Evolutionary conservation across 2,888 invertebrate genomes (phyloP).

Genomic region (Pyrgus malvae): DNA sequence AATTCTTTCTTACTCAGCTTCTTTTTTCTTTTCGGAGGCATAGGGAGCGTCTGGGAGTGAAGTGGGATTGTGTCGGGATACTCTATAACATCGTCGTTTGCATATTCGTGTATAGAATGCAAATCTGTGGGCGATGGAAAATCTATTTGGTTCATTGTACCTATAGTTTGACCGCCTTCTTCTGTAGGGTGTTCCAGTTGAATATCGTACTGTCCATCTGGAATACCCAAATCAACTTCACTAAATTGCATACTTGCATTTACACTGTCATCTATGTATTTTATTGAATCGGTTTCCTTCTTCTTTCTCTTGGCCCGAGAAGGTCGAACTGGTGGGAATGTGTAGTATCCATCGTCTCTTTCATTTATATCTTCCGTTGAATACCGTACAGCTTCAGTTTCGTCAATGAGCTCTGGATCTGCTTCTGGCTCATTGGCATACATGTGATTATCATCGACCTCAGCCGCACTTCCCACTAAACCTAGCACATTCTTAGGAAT

Average conservation of each 20-base stretch:
- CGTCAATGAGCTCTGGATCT: conserved; percentile 65
- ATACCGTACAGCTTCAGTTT: conserved; percentile 59
- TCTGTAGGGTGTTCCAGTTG: conserved; percentile 48
- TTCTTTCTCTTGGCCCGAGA: conserved; percentile 80
- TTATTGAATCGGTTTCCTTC: conserved; percentile 59
- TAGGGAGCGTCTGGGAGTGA: conserved; percentile 70
- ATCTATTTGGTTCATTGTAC: conserved; percentile 48
- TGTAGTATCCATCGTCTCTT: conserved; percentile 77
- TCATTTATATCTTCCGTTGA: conserved; percentile 72
- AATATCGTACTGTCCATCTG: conserved; percentile 76
- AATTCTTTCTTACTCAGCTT: conserved; percentile 53
- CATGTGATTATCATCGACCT: conserved; percentile 55
- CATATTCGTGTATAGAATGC: conserved; percentile 71
- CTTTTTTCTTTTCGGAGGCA: conserved; percentile 72
- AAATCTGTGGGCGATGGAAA: conserved; percentile 58
- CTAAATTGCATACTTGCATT: conserved; percentile 70
- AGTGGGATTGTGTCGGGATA: conserved; percentile 76
- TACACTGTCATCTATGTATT: conserved; percentile 71
- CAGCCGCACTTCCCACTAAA: conserved; percentile 77
- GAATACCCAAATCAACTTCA: conserved; percentile 66
- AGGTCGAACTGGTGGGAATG: conserved; percentile 80
- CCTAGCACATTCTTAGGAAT: conserved; percentile 85
- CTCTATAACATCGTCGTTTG: conserved; percentile 76
- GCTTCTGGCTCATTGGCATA: conserved; percentile 65
- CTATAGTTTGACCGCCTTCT: conserved; percentile 61